phyloP scores from a whole-genome alignment of 2,888 invertebrate genomes.

The Schizaphis graminum region DNA sequence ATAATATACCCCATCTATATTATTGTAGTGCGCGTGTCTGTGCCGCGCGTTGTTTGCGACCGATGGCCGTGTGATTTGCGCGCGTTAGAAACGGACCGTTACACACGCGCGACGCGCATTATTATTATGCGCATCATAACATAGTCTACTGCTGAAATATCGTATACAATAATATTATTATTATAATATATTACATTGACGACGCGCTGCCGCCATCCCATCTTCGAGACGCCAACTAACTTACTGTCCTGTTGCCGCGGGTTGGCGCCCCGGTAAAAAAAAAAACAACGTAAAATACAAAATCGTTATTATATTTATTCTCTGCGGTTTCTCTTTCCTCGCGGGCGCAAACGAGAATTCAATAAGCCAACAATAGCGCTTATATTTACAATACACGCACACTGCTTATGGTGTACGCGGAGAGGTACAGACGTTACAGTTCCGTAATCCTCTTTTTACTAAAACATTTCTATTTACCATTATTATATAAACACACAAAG shows the following conservation, averaged over 20 bases:
- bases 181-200: background rate
- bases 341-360: background rate
- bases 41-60: conserved; percentile 24
- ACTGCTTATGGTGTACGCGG: background rate
- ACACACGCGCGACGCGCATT: background rate
- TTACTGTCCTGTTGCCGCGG: background rate
- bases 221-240: conserved; percentile 1
- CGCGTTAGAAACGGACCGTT: conserved; percentile 61
- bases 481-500: background rate
- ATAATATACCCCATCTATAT: background rate
- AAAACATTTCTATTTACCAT: background rate
- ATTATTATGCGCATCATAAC: background rate
- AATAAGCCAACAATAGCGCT: background rate
- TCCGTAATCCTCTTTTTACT: background rate
- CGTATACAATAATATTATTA: background rate
- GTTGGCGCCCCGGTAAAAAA: background rate
- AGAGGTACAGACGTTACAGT: background rate
- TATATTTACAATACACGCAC: background rate
- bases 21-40: background rate
- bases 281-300: background rate
- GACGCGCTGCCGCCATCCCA: background rate
- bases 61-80: conserved; percentile 52
- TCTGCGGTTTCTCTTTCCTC: background rate
- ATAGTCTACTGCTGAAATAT: background rate
- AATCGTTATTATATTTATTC: background rate